A percentile compares a stretch with the other conserved stretches of the same genome.
These are phyloP conservation scores for Pecten maximus DNA, from an alignment of 2,888 invertebrate species.

Conservation along the genomic window DNA sequence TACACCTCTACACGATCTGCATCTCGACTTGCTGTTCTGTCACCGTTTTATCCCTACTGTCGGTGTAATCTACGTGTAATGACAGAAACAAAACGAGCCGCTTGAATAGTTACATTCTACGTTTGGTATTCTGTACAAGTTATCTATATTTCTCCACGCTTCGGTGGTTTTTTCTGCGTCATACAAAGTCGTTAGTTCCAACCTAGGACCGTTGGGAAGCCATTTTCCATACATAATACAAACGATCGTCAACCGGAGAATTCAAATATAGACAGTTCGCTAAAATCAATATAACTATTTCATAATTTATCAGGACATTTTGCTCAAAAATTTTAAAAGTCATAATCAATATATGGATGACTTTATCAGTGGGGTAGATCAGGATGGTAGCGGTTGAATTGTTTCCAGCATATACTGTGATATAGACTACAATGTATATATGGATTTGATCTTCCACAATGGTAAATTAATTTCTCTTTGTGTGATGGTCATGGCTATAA, in stretches of 20 bases:
- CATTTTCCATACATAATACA: not conserved
- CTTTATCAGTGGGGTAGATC: not conserved
- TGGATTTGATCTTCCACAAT: not conserved
- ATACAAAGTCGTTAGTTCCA: not conserved
- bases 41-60: not conserved
- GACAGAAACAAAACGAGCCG: not conserved
- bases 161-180: not conserved
- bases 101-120: not conserved
- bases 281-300: not conserved
- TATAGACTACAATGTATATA: not conserved
- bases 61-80: not conserved
- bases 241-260: not conserved
- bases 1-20: not conserved
- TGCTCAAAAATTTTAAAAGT: not conserved
- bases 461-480: not conserved
- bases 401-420: not conserved
- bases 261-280: not conserved
- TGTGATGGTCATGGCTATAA: not conserved
- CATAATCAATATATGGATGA: not conserved
- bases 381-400: not conserved
- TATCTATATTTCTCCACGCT: not conserved
- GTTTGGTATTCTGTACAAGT: not conserved
- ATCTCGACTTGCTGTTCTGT: not conserved
- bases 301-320: not conserved
- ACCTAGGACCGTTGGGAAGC: not conserved